These are phyloP conservation scores for Bathynomus jamesi DNA, from an alignment of 1,140 invertebrate genomes.

Conservation along the genomic window DNA sequence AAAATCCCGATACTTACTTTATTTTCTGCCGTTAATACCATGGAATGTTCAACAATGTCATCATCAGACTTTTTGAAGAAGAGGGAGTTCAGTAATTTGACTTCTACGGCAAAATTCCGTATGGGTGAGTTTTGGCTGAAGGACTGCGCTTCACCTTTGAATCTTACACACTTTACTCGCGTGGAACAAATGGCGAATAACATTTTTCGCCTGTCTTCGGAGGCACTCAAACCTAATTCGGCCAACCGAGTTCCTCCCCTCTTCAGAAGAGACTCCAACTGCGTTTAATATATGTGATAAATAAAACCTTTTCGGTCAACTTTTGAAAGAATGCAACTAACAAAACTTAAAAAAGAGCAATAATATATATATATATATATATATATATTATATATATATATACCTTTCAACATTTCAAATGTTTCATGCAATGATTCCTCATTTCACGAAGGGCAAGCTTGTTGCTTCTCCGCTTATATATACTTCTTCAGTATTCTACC, in stretches of 20 bases:
- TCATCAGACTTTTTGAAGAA: neutral
- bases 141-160: neutral
- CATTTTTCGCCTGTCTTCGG: neutral
- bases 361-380: too few relatives aligned
- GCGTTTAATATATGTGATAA: too few relatives aligned
- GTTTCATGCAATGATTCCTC: too few relatives aligned
- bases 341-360: too few relatives aligned
- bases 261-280: neutral
- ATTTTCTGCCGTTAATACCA: neutral
- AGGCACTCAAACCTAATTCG: neutral
- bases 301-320: too few relatives aligned
- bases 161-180: neutral
- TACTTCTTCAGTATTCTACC: too few relatives aligned
- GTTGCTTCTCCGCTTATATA: too few relatives aligned
- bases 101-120: neutral
- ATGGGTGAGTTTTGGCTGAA: neutral
- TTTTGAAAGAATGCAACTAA: too few relatives aligned
- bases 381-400: too few relatives aligned
- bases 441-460: too few relatives aligned
- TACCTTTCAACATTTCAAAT: too few relatives aligned
- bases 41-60: neutral
- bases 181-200: neutral
- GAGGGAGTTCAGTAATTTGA: neutral
- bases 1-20: neutral
- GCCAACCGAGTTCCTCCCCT: neutral